Conservation (phyloP, 2,797 vertebrate species). For the Paramormyrops hopkinsi region DNA sequence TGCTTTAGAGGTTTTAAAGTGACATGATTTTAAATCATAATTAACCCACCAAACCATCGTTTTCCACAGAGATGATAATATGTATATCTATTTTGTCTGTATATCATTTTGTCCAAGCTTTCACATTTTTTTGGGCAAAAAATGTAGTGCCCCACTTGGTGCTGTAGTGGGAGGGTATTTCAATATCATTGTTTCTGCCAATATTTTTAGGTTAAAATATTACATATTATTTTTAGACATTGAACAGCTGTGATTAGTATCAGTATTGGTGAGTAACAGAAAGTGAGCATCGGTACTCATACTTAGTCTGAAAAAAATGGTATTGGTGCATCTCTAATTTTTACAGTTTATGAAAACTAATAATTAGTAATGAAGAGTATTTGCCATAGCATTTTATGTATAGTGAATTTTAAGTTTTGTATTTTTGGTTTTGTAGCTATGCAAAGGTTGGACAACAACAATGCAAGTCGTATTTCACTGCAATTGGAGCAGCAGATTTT, state of each 20-base stretch:
- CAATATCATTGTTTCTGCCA: not conserved
- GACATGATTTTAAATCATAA: not conserved
- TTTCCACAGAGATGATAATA: not conserved
- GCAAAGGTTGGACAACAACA: slow-evolving; percentile 35
- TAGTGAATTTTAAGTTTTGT: not conserved
- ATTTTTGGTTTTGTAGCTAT: slow-evolving; percentile 37
- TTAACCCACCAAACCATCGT: not conserved
- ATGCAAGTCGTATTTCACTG: slow-evolving; percentile 51
- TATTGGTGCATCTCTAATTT: not conserved
- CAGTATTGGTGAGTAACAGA: not conserved
- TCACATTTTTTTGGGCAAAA: not conserved
- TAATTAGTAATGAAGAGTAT: not conserved
- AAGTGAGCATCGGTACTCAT: not conserved
- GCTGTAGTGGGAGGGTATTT: not conserved
- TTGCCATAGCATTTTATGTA: not conserved
- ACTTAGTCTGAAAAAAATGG: not conserved
- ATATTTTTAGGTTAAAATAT: not conserved
- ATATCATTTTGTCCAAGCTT: not conserved
- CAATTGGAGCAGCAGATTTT: slow-evolving; percentile 50
- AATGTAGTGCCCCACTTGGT: not conserved
- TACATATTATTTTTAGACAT: not conserved
- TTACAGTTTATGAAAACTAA: not conserved
- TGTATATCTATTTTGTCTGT: not conserved
- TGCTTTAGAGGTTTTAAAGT: not conserved
- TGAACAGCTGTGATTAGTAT: not conserved